Conservation (phyloP, 2,113 vertebrate genomes). For the Phalacrocorax pelagicus region DNA sequence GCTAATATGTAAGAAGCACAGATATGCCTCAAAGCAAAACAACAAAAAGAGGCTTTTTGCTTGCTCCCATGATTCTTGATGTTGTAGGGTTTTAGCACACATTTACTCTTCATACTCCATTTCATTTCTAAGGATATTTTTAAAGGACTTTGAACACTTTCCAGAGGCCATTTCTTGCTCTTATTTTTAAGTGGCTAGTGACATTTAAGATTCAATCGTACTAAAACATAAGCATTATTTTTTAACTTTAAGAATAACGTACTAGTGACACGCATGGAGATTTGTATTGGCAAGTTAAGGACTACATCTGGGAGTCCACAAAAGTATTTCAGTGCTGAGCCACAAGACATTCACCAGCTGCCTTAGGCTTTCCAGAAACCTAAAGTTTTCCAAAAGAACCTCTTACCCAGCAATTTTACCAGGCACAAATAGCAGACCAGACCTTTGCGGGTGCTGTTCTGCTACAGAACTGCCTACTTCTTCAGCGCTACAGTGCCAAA, state of each 20-base stretch:
- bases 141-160: background rate
- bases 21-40: background rate
- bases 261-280: background rate
- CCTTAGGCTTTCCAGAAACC: background rate
- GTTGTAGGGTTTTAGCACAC: background rate
- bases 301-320: background rate
- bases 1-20: background rate
- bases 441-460: background rate
- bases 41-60: background rate
- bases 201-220: background rate
- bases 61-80: background rate
- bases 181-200: background rate
- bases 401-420: background rate
- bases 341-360: background rate
- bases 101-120: background rate
- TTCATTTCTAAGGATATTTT: background rate
- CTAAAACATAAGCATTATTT: background rate
- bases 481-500: background rate
- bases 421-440: background rate
- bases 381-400: background rate
- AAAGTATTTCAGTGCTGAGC: background rate
- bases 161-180: background rate
- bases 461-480: background rate
- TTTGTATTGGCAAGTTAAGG: background rate
- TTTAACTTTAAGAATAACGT: background rate